Evolutionary conservation across 2,113 vertebrate species (phyloP).

Genomic region (Triplophysa siluroides): DNA sequence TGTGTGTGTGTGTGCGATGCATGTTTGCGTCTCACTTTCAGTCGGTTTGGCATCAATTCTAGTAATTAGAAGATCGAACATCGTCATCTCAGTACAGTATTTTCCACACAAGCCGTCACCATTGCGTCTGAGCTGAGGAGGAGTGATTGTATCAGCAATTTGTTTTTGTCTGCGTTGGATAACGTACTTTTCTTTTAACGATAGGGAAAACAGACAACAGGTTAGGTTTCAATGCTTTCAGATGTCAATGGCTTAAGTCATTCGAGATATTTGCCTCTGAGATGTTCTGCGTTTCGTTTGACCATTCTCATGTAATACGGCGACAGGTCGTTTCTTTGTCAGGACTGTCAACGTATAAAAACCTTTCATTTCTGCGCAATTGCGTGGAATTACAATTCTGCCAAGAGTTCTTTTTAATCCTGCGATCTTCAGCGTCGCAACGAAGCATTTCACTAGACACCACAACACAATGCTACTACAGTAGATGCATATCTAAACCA

Average conservation of each 20-base stretch:
- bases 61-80: slow-evolving; percentile 49
- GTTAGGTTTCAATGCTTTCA: not conserved
- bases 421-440: slow-evolving; percentile 10
- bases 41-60: slow-evolving; percentile 47
- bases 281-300: not conserved
- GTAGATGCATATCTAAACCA: slow-evolving; percentile 52
- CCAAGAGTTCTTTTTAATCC: not conserved
- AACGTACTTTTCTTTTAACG: not conserved
- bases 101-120: slow-evolving; percentile 45
- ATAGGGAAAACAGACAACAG: not conserved
- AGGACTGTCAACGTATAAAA: not conserved
- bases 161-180: not conserved
- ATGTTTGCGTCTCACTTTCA: not conserved
- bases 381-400: not conserved
- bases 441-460: slow-evolving; percentile 30
- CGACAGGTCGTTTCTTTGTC: not conserved
- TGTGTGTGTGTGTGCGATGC: not conserved
- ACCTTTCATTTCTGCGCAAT: not conserved
- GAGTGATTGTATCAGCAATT: slow-evolving; percentile 45
- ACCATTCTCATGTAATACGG: not conserved
- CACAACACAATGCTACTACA: slow-evolving; percentile 48
- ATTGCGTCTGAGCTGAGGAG: slow-evolving; percentile 34
- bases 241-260: not conserved
- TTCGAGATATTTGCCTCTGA: not conserved
- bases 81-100: slow-evolving; percentile 42